A percentile compares a stretch with the other conserved stretches of the same genome.
phyloP scores from a whole-genome alignment of 2,797 vertebrate species.

The Silurus lanzhouensis region DNA sequence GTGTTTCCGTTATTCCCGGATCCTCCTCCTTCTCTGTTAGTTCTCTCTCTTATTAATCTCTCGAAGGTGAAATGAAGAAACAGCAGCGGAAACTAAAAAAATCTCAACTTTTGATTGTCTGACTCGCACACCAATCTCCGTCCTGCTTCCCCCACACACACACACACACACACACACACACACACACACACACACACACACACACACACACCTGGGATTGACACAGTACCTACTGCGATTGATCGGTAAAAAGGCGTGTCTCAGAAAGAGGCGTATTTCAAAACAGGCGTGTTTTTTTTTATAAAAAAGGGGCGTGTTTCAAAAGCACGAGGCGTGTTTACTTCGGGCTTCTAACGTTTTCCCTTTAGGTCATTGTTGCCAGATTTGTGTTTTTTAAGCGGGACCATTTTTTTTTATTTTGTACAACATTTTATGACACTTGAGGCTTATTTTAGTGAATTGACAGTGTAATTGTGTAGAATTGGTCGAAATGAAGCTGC shows the following conservation, averaged over 20 bases:
- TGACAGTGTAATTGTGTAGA: background rate
- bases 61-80: background rate
- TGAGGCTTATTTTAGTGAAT: background rate
- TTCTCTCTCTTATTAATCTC: background rate
- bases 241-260: no score
- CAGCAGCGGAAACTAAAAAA: background rate
- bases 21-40: no score
- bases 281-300: no score
- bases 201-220: background rate
- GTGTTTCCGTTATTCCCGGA: no score
- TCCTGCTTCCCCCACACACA: no score
- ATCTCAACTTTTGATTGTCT: background rate
- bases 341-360: background rate
- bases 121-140: background rate
- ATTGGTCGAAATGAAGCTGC: background rate
- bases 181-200: no score
- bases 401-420: background rate
- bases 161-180: no score
- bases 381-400: background rate
- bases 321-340: background rate
- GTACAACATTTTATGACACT: background rate
- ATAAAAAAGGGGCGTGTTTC: background rate
- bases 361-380: background rate
- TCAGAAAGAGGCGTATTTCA: background rate
- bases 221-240: background rate